phyloP scores from a whole-genome alignment of 2,888 invertebrate genomes.

The Cosmorhoe ocellata region DNA sequence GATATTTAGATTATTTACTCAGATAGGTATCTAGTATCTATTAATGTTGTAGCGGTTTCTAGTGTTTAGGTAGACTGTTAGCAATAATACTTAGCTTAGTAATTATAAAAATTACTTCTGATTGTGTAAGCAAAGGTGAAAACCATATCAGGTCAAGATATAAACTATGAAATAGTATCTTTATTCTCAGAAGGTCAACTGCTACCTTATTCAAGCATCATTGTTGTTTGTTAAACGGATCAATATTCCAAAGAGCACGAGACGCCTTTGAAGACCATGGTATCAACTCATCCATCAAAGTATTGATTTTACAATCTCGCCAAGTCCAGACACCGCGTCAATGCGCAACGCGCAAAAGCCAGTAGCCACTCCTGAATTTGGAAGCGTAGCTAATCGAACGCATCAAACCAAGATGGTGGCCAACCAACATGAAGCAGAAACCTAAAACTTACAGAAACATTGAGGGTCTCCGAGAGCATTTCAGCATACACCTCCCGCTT shows the following conservation, averaged over 20 bases:
- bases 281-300: constrained; percentile 3
- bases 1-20: no score
- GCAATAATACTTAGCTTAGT: no score
- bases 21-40: no score
- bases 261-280: background rate
- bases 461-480: constrained; percentile 69
- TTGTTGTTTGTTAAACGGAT: no score
- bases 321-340: constrained; percentile 28
- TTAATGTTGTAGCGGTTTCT: no score
- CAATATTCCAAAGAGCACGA: background rate
- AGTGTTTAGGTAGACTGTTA: no score
- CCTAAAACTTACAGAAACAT: constrained; percentile 63
- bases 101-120: no score
- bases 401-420: constrained; percentile 32
- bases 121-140: no score
- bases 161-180: no score
- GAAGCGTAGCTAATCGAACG: constrained; percentile 44
- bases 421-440: background rate
- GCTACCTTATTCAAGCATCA: no score
- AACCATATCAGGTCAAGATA: no score
- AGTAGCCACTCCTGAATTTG: constrained; percentile 34
- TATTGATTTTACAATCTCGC: constrained; percentile 50
- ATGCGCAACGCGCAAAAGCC: constrained; percentile 25
- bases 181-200: no score
- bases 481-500: constrained; percentile 74